These are phyloP conservation scores for Phallusia fumigata DNA, from an alignment of 23 tunicate genomes.

Conservation along the genomic window DNA sequence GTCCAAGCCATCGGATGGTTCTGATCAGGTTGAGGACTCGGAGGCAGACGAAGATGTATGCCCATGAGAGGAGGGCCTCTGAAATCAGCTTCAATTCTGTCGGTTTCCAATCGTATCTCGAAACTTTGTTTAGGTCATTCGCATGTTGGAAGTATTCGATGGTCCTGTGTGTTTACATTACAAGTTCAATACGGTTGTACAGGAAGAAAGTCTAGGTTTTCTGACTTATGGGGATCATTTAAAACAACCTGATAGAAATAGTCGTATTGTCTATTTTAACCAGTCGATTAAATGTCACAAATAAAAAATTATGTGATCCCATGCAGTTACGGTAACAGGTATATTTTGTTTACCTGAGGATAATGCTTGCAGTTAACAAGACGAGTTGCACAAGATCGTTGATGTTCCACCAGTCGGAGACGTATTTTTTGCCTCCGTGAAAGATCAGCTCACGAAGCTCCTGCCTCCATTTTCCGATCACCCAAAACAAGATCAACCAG, in stretches of 20 bases:
- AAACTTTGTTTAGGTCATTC: background rate
- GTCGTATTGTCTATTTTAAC: too few relatives aligned
- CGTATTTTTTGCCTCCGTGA: constrained; percentile 25
- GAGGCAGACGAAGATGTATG: constrained; percentile 68
- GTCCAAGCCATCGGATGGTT: constrained; percentile 58
- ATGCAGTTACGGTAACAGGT: background rate
- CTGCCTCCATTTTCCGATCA: constrained; percentile 56
- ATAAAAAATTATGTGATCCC: background rate
- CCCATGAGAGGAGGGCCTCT: constrained; percentile 57
- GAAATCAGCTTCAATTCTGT: constrained; percentile 49
- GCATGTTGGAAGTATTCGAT: constrained; percentile 23
- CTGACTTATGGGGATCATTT: too few relatives aligned
- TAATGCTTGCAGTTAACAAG: constrained; percentile 18
- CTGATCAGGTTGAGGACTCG: constrained; percentile 56
- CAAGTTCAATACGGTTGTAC: background rate
- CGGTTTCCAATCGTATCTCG: constrained; percentile 51
- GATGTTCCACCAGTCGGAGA: constrained; percentile 43
- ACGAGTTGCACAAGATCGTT: constrained; percentile 24
- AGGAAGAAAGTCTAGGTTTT: too few relatives aligned
- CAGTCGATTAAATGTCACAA: too few relatives aligned
- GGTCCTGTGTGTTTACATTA: background rate
- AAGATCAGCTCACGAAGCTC: constrained; percentile 36
- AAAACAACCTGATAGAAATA: too few relatives aligned
- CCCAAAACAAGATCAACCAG: constrained; percentile 43
- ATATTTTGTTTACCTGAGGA: constrained; percentile 33